phyloP scores from a whole-genome alignment of 2,888 invertebrate genomes.

The Mythimna lalbum region DNA sequence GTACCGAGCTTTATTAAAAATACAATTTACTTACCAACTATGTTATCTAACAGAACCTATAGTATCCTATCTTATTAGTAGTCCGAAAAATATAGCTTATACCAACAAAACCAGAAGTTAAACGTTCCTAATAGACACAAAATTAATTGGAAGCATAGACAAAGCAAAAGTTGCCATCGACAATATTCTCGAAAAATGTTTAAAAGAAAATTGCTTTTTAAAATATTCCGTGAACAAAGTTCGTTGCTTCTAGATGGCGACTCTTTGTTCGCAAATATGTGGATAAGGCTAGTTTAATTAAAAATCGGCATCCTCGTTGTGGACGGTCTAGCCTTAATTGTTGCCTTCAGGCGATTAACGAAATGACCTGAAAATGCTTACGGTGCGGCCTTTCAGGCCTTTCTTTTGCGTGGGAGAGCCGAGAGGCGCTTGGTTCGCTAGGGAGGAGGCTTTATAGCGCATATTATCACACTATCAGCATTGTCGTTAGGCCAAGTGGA shows the following conservation, averaged over 20 bases:
- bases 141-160: constrained; percentile 40
- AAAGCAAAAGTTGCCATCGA: constrained; percentile 36
- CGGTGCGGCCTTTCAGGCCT: constrained; percentile 30
- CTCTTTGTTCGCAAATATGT: constrained; percentile 48
- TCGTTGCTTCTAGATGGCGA: constrained; percentile 27
- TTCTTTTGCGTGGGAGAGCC: constrained; percentile 44
- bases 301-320: constrained; percentile 49
- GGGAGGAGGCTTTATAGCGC: constrained; percentile 3
- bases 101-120: constrained; percentile 8
- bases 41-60: neutral
- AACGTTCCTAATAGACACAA: constrained; percentile 33
- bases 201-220: constrained; percentile 52
- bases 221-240: constrained; percentile 46
- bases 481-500: neutral
- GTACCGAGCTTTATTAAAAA: neutral
- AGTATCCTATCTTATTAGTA: neutral
- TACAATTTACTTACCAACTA: neutral
- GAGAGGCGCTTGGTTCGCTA: neutral
- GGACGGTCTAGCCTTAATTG: constrained; percentile 48
- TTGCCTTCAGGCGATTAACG: constrained; percentile 48
- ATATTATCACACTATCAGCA: constrained; percentile 7
- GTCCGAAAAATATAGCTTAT: constrained; percentile 11
- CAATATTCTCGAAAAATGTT: constrained; percentile 30
- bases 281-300: constrained; percentile 56
- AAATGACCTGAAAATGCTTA: constrained; percentile 51